These are phyloP conservation scores for Myzus persicae DNA, from an alignment of 1,140 invertebrate genomes.

Conservation along the genomic window DNA sequence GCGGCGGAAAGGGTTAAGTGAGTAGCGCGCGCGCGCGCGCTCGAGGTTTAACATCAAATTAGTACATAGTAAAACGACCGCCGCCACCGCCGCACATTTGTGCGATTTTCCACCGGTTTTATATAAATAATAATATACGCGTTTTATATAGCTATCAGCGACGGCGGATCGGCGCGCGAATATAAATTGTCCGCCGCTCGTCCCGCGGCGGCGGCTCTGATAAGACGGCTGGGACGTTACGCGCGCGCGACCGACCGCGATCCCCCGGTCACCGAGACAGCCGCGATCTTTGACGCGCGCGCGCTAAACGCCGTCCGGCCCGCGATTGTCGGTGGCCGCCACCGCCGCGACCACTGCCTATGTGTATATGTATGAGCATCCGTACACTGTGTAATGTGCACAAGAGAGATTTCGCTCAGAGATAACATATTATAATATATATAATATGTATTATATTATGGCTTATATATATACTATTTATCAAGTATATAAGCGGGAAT, in stretches of 20 bases:
- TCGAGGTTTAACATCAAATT: conserved; percentile 32
- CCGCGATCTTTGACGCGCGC: conserved; percentile 26
- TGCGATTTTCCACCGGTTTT: neutral
- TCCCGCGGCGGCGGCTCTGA: neutral
- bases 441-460: too few relatives aligned
- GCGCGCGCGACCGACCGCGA: neutral
- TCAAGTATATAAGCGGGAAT: neutral
- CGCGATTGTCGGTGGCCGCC: neutral
- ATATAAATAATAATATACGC: neutral
- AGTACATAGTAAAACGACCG: neutral
- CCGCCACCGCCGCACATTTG: neutral
- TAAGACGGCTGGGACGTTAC: neutral
- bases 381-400: neutral
- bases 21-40: neutral
- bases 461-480: neutral
- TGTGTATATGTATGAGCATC: neutral
- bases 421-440: neutral
- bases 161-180: conserved; percentile 2
- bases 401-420: neutral
- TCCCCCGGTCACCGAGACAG: neutral
- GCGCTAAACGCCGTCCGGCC: neutral
- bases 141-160: neutral
- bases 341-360: neutral
- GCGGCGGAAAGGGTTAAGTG: neutral
- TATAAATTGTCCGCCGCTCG: neutral